These are phyloP conservation scores for Phyllostomus hastatus DNA, from an alignment of 2,113 vertebrate genomes.

Conservation along the genomic window DNA sequence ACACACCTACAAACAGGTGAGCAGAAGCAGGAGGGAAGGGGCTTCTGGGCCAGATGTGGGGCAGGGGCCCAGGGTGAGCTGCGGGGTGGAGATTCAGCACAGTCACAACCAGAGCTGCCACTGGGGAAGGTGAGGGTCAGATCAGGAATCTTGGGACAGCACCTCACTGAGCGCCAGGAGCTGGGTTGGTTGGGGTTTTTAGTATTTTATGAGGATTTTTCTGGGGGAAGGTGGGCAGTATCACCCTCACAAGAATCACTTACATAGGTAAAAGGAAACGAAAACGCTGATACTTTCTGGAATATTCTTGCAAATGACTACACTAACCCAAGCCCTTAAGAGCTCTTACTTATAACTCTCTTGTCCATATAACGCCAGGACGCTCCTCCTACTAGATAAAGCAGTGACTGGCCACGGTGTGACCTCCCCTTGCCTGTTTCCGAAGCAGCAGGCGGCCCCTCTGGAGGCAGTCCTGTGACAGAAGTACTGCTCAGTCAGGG, in stretches of 20 bases:
- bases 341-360: neutral
- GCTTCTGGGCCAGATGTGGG: neutral
- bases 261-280: neutral
- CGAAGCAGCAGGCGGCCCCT: neutral
- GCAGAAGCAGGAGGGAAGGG: neutral
- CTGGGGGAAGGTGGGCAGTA: neutral
- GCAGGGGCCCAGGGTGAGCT: neutral
- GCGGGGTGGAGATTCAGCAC: no score
- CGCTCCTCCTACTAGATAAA: neutral
- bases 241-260: neutral
- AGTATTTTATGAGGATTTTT: neutral
- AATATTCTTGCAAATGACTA: neutral
- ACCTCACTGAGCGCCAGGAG: neutral
- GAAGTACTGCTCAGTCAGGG: rapidly evolving
- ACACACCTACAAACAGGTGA: neutral
- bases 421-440: neutral
- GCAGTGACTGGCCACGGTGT: neutral
- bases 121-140: neutral
- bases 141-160: neutral
- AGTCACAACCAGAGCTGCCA: rapidly evolving
- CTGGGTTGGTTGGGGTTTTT: neutral
- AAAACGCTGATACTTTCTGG: neutral
- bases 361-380: neutral
- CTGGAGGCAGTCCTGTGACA: no score
- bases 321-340: neutral